A percentile compares a stretch with the other conserved stretches of the same genome.
Conservation (phyloP, 2,113 vertebrate species). For the Poeciliopsis occidentalis region DNA sequence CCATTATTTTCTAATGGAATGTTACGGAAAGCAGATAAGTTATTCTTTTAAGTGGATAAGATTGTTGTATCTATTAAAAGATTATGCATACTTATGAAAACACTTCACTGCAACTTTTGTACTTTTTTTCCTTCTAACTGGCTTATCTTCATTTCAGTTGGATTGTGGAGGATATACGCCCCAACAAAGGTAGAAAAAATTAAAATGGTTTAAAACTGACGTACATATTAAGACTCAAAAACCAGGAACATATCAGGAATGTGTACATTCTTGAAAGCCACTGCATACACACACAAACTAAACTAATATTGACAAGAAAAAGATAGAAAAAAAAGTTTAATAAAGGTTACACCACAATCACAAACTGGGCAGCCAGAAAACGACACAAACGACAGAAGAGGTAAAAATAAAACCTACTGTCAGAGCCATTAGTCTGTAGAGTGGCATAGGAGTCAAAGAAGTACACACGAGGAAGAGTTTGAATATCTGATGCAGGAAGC, state of each 20-base stretch:
- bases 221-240: neutral
- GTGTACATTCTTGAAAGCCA: slow-evolving; percentile 7
- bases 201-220: too few relatives aligned
- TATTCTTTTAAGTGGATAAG: neutral
- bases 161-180: neutral
- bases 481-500: slow-evolving; percentile 80
- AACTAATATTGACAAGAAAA: slow-evolving; percentile 16
- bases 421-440: slow-evolving; percentile 82
- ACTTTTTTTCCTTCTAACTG: neutral
- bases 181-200: neutral
- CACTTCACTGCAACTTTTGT: too few relatives aligned
- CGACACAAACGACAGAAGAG: slow-evolving; percentile 40
- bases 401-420: slow-evolving; percentile 81
- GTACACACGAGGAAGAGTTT: slow-evolving; percentile 87
- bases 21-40: neutral
- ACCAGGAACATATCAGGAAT: neutral
- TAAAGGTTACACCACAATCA: slow-evolving; percentile 22
- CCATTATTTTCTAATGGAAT: neutral
- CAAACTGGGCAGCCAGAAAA: slow-evolving; percentile 21
- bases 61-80: neutral
- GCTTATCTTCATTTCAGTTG: neutral
- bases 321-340: neutral
- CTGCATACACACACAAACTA: slow-evolving; percentile 6
- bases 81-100: too few relatives aligned
- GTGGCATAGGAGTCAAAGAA: slow-evolving; percentile 88